Conservation (phyloP, 2,888 invertebrate genomes). For the Volucella bombylans region DNA sequence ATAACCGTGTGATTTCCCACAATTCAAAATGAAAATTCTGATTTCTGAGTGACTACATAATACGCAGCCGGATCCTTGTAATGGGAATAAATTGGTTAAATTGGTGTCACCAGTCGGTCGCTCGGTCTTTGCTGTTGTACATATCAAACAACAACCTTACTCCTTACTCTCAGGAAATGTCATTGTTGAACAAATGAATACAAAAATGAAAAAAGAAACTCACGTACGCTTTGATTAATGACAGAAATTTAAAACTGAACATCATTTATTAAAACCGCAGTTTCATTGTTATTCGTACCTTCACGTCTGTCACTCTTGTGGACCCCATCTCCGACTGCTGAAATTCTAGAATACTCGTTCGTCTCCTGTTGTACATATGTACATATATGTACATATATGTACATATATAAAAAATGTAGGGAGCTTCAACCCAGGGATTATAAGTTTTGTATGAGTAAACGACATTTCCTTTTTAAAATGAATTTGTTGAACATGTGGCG, state of each 20-base stretch:
- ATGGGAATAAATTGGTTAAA: constrained; percentile 54
- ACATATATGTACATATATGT: no score
- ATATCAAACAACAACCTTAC: no score
- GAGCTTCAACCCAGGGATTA: no score
- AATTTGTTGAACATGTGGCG: no score
- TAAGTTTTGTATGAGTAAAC: no score
- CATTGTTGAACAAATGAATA: not conserved
- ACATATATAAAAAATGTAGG: no score
- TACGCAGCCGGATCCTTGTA: constrained; percentile 18
- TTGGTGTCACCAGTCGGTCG: constrained; percentile 43
- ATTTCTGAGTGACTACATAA: constrained; percentile 38
- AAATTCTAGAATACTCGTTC: no score
- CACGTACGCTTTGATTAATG: constrained; percentile 58
- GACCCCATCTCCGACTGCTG: no score
- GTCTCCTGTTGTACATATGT: no score
- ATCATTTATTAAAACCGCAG: constrained; percentile 56
- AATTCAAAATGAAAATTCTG: constrained; percentile 6
- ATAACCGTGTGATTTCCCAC: not conserved
- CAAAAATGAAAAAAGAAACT: constrained; percentile 18
- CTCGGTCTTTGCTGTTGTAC: not conserved
- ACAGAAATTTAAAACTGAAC: constrained; percentile 34
- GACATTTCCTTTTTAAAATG: no score
- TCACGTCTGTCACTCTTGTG: no score
- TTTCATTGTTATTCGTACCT: not conserved
- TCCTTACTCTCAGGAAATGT: no score